A percentile compares a stretch with the other conserved stretches of the same genome.
phyloP scores from a whole-genome alignment of 2,113 vertebrate species.

The Mirounga angustirostris region DNA sequence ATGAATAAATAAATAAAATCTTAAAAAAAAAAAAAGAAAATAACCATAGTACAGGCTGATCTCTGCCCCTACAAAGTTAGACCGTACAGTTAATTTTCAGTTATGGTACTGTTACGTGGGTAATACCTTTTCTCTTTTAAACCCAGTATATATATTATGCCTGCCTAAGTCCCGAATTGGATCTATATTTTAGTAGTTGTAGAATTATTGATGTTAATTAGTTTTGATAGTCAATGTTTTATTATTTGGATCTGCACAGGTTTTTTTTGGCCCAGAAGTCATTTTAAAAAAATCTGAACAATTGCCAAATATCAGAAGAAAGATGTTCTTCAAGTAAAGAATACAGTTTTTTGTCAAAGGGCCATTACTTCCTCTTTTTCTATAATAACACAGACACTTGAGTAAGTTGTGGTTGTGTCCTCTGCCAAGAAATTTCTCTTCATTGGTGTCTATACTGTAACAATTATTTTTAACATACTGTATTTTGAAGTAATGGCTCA shows the following conservation, averaged over 20 bases:
- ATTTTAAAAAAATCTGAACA: conserved; percentile 84
- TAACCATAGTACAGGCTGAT: conserved; percentile 86
- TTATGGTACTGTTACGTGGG: conserved; percentile 89
- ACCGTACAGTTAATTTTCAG: conserved; percentile 88
- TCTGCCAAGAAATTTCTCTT: conserved; percentile 88
- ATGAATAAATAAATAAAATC: too few species aligned
- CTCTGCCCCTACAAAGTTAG: conserved; percentile 82
- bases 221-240: conserved; percentile 88
- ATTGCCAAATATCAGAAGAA: conserved; percentile 88
- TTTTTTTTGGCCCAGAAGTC: conserved; percentile 87
- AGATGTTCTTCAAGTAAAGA: conserved; percentile 82
- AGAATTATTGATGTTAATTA: conserved; percentile 88
- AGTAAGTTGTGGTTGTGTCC: conserved; percentile 78
- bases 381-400: conserved; percentile 82
- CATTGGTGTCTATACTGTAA: conserved; percentile 89
- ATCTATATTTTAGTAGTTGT: conserved; percentile 88
- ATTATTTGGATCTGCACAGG: conserved; percentile 87
- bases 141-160: conserved; percentile 89
- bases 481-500: conserved; percentile 87
- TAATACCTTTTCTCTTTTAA: conserved; percentile 80
- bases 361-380: conserved; percentile 85
- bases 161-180: conserved; percentile 87
- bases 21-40: conserved; percentile 71
- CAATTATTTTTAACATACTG: conserved; percentile 87
- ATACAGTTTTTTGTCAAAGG: conserved; percentile 80